Percentiles rank a stretch among this genome's conserved stretches.
phyloP scores from a whole-genome alignment of 2,797 vertebrate species.

The Protonibea diacanthus region DNA sequence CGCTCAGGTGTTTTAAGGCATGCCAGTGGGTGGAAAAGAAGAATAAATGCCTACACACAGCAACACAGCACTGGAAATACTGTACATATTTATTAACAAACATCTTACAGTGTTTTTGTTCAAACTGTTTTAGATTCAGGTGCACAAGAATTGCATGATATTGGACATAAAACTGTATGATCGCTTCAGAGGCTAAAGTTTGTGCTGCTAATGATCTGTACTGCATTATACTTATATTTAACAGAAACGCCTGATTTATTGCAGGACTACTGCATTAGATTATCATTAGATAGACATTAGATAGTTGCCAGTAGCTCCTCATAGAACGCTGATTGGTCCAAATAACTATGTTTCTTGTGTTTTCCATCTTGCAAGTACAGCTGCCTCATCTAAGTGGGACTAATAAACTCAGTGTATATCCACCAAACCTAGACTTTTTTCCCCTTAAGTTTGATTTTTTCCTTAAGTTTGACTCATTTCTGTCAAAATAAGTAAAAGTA shows the following conservation, averaged over 20 bases:
- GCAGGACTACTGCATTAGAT: background rate
- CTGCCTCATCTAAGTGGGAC: no score
- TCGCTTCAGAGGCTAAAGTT: background rate
- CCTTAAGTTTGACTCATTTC: background rate
- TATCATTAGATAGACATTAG: no score
- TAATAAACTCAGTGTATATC: background rate
- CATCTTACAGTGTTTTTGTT: no score
- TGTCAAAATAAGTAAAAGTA: background rate
- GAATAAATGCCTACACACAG: background rate
- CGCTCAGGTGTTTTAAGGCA: constrained; percentile 30
- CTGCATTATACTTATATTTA: background rate
- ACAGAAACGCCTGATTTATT: background rate
- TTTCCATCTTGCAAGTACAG: no score
- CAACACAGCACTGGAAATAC: background rate
- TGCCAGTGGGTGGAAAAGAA: background rate
- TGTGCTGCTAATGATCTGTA: no score
- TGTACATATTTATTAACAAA: background rate
- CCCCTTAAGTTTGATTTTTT: background rate
- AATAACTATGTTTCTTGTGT: no score
- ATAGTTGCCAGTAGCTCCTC: no score
- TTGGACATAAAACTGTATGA: no score
- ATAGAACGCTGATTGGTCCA: no score
- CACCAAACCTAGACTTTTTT: background rate
- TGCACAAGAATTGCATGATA: no score
- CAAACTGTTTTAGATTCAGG: background rate